phyloP scores from a whole-genome alignment of 2,113 vertebrate species.

The Oostethus manadensis region DNA sequence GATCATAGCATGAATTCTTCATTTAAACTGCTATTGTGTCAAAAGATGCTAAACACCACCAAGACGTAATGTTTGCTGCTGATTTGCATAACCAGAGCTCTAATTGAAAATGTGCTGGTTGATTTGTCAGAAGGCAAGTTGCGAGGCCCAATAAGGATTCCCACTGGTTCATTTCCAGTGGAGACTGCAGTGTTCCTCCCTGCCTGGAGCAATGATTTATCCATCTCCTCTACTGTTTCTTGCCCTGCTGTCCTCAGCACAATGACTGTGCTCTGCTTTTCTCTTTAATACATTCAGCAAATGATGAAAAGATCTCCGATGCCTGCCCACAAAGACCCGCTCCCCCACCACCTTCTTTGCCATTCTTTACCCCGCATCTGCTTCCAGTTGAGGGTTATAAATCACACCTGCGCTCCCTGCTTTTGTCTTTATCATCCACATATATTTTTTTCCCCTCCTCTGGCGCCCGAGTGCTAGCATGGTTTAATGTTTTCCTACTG shows the following conservation, averaged over 20 bases:
- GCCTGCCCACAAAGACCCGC: background rate
- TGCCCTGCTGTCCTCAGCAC: slow-evolving; percentile 65
- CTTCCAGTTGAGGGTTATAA: slow-evolving; percentile 39
- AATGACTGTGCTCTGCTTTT: slow-evolving; percentile 34
- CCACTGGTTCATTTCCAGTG: slow-evolving; percentile 56
- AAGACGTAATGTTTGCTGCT: too few species aligned
- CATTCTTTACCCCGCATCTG: slow-evolving; percentile 1
- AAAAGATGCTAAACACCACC: too few species aligned
- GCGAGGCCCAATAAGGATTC: slow-evolving; percentile 40
- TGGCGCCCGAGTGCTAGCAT: too few species aligned
- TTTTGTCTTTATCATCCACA: slow-evolving; percentile 23
- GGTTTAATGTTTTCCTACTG: background rate
- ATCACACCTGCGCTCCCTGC: slow-evolving; percentile 35
- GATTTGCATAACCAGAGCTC: slow-evolving; percentile 1
- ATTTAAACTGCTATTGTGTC: too few species aligned
- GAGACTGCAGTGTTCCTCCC: slow-evolving; percentile 37
- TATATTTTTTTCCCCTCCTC: background rate
- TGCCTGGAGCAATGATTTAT: slow-evolving; percentile 55
- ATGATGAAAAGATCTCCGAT: slow-evolving; percentile 56
- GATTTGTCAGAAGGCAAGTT: slow-evolving; percentile 46
- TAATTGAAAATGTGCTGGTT: slow-evolving; percentile 20
- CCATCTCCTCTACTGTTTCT: slow-evolving; percentile 37
- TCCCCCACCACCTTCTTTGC: background rate
- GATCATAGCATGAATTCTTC: too few species aligned
- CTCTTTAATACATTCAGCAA: slow-evolving; percentile 41